A percentile compares a stretch with the other conserved stretches of the same genome.
Evolutionary conservation across 1,140 invertebrate species (phyloP).

Genomic region (Pogonus chalceus): DNA sequence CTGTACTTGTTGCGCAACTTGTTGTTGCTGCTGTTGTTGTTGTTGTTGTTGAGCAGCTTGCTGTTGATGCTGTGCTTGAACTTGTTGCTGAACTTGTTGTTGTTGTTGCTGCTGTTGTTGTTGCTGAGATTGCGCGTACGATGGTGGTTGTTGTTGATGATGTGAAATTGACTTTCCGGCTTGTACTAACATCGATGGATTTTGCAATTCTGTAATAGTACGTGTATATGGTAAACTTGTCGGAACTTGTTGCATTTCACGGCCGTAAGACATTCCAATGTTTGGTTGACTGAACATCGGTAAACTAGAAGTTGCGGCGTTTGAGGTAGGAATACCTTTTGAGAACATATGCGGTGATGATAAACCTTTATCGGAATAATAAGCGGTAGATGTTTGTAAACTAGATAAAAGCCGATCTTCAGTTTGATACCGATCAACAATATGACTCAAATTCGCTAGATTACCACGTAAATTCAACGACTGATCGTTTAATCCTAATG

Average conservation of each 20-base stretch:
- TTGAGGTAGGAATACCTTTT: conserved; percentile 37
- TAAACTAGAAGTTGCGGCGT: conserved; percentile 24
- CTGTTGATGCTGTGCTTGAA: conserved; percentile 18
- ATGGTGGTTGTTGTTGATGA: no score
- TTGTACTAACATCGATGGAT: conserved; percentile 8
- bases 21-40: conserved; percentile 15
- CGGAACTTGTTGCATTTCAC: conserved; percentile 14
- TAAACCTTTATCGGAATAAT: conserved; percentile 39
- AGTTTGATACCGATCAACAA: conserved; percentile 45
- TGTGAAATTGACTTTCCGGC: no score
- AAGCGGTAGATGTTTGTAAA: conserved; percentile 27
- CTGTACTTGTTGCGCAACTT: conserved; percentile 14
- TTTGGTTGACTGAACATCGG: conserved; percentile 31
- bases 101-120: conserved; percentile 21
- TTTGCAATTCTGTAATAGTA: conserved; percentile 19
- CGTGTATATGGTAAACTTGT: neutral
- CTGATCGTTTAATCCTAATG: conserved; percentile 21
- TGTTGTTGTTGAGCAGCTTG: conserved; percentile 17
- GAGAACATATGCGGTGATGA: conserved; percentile 42
- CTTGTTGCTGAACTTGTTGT: conserved; percentile 13
- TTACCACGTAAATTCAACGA: conserved; percentile 35
- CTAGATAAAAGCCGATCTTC: conserved; percentile 42
- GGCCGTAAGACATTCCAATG: conserved; percentile 22
- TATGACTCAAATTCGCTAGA: conserved; percentile 46
- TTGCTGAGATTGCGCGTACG: neutral